Evolutionary conservation across 2,888 invertebrate species (phyloP).

Genomic region (Scaptomyza reducta): DNA sequence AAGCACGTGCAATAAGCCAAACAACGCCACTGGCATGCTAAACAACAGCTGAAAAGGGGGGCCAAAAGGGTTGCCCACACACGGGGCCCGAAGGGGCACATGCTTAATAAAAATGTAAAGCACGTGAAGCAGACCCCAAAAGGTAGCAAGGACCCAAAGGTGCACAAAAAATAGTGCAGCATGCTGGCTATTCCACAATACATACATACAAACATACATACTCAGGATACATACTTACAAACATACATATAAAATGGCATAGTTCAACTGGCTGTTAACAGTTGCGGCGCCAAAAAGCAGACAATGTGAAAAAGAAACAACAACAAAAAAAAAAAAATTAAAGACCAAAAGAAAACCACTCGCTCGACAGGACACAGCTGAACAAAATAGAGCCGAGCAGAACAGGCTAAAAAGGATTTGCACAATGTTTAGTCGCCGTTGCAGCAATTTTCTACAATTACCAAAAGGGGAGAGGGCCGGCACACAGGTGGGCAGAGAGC

Average conservation of each 20-base stretch:
- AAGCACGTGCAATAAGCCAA: constrained; percentile 78
- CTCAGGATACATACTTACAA: background rate
- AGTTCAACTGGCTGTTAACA: constrained; percentile 82
- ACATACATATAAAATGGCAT: constrained; percentile 71
- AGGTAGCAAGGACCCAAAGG: constrained; percentile 56
- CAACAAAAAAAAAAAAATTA: constrained; percentile 9
- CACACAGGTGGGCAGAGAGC: constrained; percentile 48
- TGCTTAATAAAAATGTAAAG: constrained; percentile 82
- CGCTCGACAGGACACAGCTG: constrained; percentile 41
- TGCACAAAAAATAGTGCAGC: constrained; percentile 76
- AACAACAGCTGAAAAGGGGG: constrained; percentile 48
- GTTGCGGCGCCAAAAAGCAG: constrained; percentile 75
- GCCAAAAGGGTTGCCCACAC: constrained; percentile 68
- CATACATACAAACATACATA: background rate
- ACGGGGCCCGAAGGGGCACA: constrained; percentile 29
- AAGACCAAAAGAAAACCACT: constrained; percentile 34
- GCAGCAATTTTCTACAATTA: constrained; percentile 82
- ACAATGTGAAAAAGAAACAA: constrained; percentile 39
- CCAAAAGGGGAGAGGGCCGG: constrained; percentile 40
- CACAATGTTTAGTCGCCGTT: constrained; percentile 77
- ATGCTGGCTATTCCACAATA: constrained; percentile 28
- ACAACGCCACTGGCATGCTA: constrained; percentile 80
- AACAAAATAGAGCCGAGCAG: constrained; percentile 6
- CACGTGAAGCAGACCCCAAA: constrained; percentile 67
- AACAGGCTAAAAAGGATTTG: constrained; percentile 76